phyloP scores from a whole-genome alignment of 2,888 invertebrate species.

The Rhamnusium bicolor region DNA sequence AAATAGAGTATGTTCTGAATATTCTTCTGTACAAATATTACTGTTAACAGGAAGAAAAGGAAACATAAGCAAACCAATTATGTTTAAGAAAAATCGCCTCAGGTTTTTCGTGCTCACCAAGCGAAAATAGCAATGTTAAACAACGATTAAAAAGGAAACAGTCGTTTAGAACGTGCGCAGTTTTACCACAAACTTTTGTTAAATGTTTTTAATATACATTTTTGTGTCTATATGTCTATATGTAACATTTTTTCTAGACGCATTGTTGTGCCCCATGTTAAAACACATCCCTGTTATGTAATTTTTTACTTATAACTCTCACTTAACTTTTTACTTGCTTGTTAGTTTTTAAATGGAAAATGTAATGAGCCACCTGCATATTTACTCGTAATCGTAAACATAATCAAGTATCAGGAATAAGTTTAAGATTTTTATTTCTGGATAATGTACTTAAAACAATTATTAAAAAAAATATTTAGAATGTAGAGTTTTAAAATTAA shows the following conservation, averaged over 20 bases:
- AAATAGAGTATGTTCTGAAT: too few species aligned
- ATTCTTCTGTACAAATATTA: too few species aligned
- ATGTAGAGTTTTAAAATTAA: conserved; percentile 2
- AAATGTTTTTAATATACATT: conserved; percentile 40
- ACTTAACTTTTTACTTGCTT: conserved; percentile 52
- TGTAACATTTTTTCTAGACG: conserved; percentile 68
- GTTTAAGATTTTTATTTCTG: background rate
- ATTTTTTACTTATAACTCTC: conserved; percentile 60
- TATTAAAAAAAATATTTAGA: background rate
- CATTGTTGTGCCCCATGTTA: conserved; percentile 90
- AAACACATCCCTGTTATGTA: conserved; percentile 73
- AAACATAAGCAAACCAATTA: too few species aligned
- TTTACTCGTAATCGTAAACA: background rate
- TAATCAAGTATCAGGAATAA: background rate
- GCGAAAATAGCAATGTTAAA: too few species aligned
- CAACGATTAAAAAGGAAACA: too few species aligned
- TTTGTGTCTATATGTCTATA: conserved; percentile 60
- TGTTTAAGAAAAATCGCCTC: too few species aligned
- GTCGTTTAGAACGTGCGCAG: too few species aligned
- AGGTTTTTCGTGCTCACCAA: too few species aligned
- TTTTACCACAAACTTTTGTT: conserved; percentile 20
- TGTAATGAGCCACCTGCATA: background rate
- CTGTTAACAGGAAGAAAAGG: too few species aligned
- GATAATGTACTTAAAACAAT: background rate
- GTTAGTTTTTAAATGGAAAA: conserved; percentile 35